These are phyloP conservation scores for Apamea epomidion DNA, from an alignment of 2,888 invertebrate species.

Conservation along the genomic window DNA sequence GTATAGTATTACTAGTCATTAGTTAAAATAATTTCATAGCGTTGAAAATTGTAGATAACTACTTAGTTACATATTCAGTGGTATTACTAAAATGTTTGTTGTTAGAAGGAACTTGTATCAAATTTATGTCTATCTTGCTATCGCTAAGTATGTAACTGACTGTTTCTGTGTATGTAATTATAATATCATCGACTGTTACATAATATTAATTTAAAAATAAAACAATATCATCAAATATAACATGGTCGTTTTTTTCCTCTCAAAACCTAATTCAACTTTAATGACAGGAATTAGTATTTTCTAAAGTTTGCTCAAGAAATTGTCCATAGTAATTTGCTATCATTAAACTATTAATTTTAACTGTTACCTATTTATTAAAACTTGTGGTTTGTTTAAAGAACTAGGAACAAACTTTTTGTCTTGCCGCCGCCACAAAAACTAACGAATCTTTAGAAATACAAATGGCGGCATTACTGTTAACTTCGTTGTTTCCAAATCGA, in stretches of 20 bases:
- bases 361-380: slow-evolving; percentile 69
- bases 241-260: slow-evolving; percentile 59
- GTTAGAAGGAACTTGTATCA: slow-evolving; percentile 47
- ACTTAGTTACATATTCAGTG: slow-evolving; percentile 72
- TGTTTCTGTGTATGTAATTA: slow-evolving; percentile 72
- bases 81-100: slow-evolving; percentile 56
- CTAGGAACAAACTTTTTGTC: slow-evolving; percentile 74
- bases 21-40: slow-evolving; percentile 81
- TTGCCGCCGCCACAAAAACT: slow-evolving; percentile 76
- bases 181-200: slow-evolving; percentile 83
- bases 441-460: slow-evolving; percentile 72
- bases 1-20: slow-evolving; percentile 89
- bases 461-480: slow-evolving; percentile 81
- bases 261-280: slow-evolving; percentile 34
- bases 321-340: slow-evolving; percentile 59
- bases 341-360: slow-evolving; percentile 69
- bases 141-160: slow-evolving; percentile 72
- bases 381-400: slow-evolving; percentile 79
- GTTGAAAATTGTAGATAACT: slow-evolving; percentile 77
- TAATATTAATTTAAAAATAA: slow-evolving; percentile 81
- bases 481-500: slow-evolving; percentile 80
- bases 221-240: slow-evolving; percentile 75
- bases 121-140: slow-evolving; percentile 51
- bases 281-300: slow-evolving; percentile 47
- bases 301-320: slow-evolving; percentile 66